Percentiles rank a stretch among this genome's conserved stretches.
These are phyloP conservation scores for Phorcus lineatus DNA, from an alignment of 2,888 invertebrate species.

Conservation along the genomic window DNA sequence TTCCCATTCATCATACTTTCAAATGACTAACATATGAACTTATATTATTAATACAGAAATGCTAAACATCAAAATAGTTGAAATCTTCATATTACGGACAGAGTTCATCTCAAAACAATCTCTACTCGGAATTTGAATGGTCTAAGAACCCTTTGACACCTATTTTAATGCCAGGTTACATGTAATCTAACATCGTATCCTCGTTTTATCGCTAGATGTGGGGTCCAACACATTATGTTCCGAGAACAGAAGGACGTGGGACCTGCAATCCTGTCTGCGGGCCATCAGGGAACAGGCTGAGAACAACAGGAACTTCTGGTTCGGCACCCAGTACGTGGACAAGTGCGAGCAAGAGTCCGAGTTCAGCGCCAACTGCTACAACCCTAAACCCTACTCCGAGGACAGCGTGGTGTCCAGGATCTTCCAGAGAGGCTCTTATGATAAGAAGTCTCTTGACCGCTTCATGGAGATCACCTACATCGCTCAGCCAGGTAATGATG, in stretches of 20 bases:
- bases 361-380: conserved; percentile 30
- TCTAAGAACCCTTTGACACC: no score
- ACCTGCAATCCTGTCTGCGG: conserved; percentile 28
- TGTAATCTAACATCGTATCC: no score
- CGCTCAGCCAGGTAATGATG: conserved; percentile 23
- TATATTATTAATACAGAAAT: no score
- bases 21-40: no score
- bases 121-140: no score
- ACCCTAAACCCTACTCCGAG: conserved; percentile 12
- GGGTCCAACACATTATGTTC: conserved; percentile 25
- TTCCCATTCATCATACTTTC: no score
- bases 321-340: conserved; percentile 25
- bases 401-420: conserved; percentile 37
- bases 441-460: conserved; percentile 28
- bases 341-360: neutral
- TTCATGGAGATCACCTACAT: conserved; percentile 36
- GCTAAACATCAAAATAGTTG: no score
- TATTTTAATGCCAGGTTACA: no score
- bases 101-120: no score
- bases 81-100: no score
- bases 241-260: neutral
- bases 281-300: conserved; percentile 30
- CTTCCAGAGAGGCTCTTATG: conserved; percentile 26
- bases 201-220: neutral
- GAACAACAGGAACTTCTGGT: conserved; percentile 31